A percentile compares a stretch with the other conserved stretches of the same genome.
Conservation (phyloP, 1,140 invertebrate species). For the Drosophila setifemur region DNA sequence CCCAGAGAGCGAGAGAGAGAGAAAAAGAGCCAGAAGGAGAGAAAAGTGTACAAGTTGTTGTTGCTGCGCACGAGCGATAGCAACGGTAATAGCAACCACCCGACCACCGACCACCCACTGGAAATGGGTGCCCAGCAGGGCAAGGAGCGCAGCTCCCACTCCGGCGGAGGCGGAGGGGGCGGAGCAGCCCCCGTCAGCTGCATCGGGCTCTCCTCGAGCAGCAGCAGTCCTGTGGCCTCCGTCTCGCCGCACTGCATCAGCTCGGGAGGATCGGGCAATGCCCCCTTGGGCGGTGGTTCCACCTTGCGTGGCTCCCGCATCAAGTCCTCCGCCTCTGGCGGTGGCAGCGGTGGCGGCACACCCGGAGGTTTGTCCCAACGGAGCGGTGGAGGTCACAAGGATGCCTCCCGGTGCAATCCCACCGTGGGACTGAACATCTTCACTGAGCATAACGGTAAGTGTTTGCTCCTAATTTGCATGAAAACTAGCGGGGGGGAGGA, state of each 20-base stretch:
- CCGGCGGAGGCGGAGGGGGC: slow-evolving; percentile 53
- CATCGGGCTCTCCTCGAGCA: slow-evolving; percentile 71
- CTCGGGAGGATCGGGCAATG: slow-evolving; percentile 30
- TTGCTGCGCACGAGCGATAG: slow-evolving; percentile 42
- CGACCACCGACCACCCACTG: slow-evolving; percentile 20
- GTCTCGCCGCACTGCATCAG: slow-evolving; percentile 72
- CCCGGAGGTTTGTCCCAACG: slow-evolving; percentile 52
- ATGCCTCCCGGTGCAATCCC: slow-evolving; percentile 85
- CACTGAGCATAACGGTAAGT: slow-evolving; percentile 93
- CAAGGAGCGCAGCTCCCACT: slow-evolving; percentile 86
- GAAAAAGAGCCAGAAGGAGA: too few relatives aligned
- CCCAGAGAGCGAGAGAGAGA: slow-evolving; percentile 4
- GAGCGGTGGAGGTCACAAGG: slow-evolving; percentile 86
- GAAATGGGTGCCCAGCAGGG: slow-evolving; percentile 94
- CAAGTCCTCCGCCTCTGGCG: slow-evolving; percentile 82
- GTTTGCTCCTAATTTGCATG: too few relatives aligned
- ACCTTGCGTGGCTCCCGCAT: slow-evolving; percentile 80
- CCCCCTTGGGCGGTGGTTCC: slow-evolving; percentile 68
- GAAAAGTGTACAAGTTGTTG: slow-evolving; percentile 57
- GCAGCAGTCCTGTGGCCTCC: slow-evolving; percentile 63
- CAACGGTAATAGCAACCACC: slow-evolving; percentile 5
- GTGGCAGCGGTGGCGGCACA: slow-evolving; percentile 83
- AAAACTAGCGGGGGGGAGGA: neutral
- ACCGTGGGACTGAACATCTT: slow-evolving; percentile 92
- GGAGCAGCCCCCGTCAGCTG: slow-evolving; percentile 66